phyloP scores from a whole-genome alignment of 2,888 invertebrate genomes.

The Cyclophora albipunctata region DNA sequence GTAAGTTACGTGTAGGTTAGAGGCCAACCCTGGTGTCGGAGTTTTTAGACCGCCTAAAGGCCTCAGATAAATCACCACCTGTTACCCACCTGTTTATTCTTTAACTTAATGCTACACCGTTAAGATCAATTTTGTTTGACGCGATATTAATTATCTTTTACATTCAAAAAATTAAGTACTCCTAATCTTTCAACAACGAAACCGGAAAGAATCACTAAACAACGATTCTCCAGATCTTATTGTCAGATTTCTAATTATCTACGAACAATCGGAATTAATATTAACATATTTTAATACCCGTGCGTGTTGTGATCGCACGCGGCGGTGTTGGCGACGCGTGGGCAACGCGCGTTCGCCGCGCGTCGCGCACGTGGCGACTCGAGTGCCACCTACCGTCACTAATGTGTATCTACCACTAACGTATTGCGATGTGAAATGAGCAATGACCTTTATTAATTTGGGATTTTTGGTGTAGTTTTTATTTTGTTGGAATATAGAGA shows the following conservation, averaged over 20 bases:
- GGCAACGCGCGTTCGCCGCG: slow-evolving; percentile 43
- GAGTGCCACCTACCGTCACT: slow-evolving; percentile 26
- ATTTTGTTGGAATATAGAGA: neutral
- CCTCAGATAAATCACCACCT: no score
- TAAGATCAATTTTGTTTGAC: no score
- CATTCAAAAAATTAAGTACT: no score
- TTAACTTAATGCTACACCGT: no score
- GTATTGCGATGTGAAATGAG: slow-evolving; percentile 15
- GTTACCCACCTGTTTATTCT: no score
- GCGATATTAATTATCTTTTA: no score
- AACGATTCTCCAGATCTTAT: no score
- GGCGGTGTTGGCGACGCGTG: slow-evolving; percentile 38
- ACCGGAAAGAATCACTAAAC: no score
- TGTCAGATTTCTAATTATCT: neutral
- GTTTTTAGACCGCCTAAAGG: no score
- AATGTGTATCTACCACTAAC: slow-evolving; percentile 22
- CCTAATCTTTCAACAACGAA: no score
- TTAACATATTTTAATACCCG: slow-evolving; percentile 61
- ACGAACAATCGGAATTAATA: slow-evolving; percentile 14
- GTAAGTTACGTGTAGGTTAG: no score
- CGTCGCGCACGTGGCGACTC: slow-evolving; percentile 38
- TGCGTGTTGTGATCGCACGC: slow-evolving; percentile 51
- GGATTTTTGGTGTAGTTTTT: slow-evolving; percentile 4
- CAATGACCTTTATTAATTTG: slow-evolving; percentile 21
- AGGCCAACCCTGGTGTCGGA: no score